Conservation (phyloP, 2,797 vertebrate genomes). For the Gadopsis bispinosus region DNA sequence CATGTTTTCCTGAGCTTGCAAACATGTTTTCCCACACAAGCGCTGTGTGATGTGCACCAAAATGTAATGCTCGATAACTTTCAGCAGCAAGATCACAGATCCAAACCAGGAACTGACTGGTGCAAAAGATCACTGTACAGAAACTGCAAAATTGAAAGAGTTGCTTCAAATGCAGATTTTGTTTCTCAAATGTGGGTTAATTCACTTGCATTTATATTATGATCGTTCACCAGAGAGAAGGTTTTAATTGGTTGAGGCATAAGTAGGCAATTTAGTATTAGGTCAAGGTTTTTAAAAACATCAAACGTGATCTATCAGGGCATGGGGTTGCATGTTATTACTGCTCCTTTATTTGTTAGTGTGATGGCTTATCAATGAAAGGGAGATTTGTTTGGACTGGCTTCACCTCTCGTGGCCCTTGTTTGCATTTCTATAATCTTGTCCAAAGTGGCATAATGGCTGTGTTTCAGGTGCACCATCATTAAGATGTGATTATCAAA, state of each 20-base stretch:
- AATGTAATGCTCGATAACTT: slow-evolving; percentile 37
- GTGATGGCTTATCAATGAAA: slow-evolving; percentile 17
- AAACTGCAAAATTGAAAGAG: slow-evolving; percentile 23
- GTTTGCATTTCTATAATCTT: slow-evolving; percentile 49
- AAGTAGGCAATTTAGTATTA: slow-evolving; percentile 23
- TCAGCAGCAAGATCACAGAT: slow-evolving; percentile 42
- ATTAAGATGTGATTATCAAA: slow-evolving; percentile 53
- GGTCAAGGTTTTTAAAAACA: slow-evolving; percentile 14
- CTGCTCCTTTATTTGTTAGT: slow-evolving; percentile 15
- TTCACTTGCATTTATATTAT: slow-evolving; percentile 53
- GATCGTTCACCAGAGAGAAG: slow-evolving; percentile 23
- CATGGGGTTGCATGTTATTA: slow-evolving; percentile 21
- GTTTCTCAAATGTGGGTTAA: slow-evolving; percentile 7
- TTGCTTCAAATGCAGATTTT: slow-evolving; percentile 10
- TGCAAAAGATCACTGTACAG: slow-evolving; percentile 17
- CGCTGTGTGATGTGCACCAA: slow-evolving; percentile 7
- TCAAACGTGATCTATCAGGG: slow-evolving; percentile 17
- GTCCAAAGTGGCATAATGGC: slow-evolving; percentile 41
- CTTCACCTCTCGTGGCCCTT: slow-evolving; percentile 1
- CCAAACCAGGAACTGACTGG: slow-evolving; percentile 18
- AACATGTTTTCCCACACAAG: slow-evolving; percentile 40
- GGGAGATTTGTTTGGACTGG: slow-evolving; percentile 19
- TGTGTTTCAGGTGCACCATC: slow-evolving; percentile 39
- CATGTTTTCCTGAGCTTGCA: slow-evolving; percentile 65
- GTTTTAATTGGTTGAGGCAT: slow-evolving; percentile 29